Evolutionary conservation across 1,140 invertebrate species (phyloP), one percentile per base, ranked within the genome.

Genomic region (Wasmannia auropunctata): DNA sequence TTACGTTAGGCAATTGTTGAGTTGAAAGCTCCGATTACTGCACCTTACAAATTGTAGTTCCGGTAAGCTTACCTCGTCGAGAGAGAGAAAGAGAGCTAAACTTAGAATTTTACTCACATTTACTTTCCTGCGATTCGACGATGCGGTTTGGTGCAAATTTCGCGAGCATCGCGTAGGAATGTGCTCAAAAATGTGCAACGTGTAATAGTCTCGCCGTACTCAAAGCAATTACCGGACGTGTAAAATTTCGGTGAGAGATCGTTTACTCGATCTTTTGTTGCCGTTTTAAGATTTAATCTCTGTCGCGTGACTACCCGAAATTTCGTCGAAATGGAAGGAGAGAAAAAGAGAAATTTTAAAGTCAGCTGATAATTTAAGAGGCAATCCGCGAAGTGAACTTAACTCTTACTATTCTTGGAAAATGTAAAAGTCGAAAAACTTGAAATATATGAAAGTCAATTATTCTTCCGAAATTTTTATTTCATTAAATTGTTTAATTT

Each of bases 251-350:
- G 16, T 60, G 77, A 63, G 77, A 72, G 37, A 31, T 28, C 25
- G 31, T 84, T 75, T 40, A 67, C 16, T 84, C 65, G 19, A 31
- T 37, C 34, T 76, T 85, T 37, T 22, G 51, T 76, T 34, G 11
- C 3, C 25, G 8, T 76, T 67, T 51, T 49, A 16, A 63, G 22
- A 81, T 86, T 88, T 87, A 79, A 65, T 85, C 62, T 74, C 14
- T 75, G 49, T 87, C 58, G 80, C 86, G 81, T 87, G 87, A 89
- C 81, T 75, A 56, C 40, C 8, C 37, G 46, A 75, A 89, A 89
- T 85, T 65, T 67, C 69, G 37, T 77, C 19, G 63, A 85, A 37
- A 16, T 3, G 40, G 10, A 37, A 63, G 31, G 14, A 40, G 14
- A 40, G 10, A 2, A 43, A 56, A 28, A 70, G 49, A 58, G 25